These are phyloP conservation scores for Paralvinella palmiformis DNA, from an alignment of 1,140 invertebrate species.

Conservation along the genomic window DNA sequence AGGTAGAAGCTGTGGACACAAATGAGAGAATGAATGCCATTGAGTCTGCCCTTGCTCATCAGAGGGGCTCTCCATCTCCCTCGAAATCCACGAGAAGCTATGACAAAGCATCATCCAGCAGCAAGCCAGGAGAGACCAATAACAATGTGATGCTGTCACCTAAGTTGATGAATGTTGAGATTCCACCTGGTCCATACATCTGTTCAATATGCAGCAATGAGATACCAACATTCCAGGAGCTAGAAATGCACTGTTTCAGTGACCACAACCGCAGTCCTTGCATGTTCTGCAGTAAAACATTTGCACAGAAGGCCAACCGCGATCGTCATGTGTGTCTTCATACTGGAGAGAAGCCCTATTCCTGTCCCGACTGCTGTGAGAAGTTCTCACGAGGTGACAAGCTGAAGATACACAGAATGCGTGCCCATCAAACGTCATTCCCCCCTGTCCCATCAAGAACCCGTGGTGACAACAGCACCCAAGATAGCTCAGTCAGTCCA, in stretches of 20 bases:
- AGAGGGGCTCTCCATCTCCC: background rate
- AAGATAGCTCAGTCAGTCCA: too few relatives aligned
- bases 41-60: background rate
- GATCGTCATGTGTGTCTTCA: slow-evolving; percentile 43
- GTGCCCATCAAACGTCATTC: slow-evolving; percentile 3
- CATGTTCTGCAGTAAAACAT: slow-evolving; percentile 22
- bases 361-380: slow-evolving; percentile 86
- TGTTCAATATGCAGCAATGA: slow-evolving; percentile 11
- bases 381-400: slow-evolving; percentile 66
- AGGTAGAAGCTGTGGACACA: background rate
- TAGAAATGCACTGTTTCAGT: slow-evolving; percentile 18
- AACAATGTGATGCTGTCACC: background rate
- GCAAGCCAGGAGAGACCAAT: background rate
- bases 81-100: background rate
- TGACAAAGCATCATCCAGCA: background rate
- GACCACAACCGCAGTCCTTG: slow-evolving; percentile 19
- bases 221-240: slow-evolving; percentile 9
- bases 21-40: background rate
- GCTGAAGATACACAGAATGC: slow-evolving; percentile 17
- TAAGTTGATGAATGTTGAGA: background rate
- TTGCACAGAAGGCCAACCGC: slow-evolving; percentile 22
- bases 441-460: too few relatives aligned
- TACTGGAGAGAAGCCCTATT: slow-evolving; percentile 84
- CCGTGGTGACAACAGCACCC: too few relatives aligned
- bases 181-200: slow-evolving; percentile 10